Evolutionary conservation across 2,888 invertebrate genomes (phyloP).

Genomic region (Tenthredo notha): DNA sequence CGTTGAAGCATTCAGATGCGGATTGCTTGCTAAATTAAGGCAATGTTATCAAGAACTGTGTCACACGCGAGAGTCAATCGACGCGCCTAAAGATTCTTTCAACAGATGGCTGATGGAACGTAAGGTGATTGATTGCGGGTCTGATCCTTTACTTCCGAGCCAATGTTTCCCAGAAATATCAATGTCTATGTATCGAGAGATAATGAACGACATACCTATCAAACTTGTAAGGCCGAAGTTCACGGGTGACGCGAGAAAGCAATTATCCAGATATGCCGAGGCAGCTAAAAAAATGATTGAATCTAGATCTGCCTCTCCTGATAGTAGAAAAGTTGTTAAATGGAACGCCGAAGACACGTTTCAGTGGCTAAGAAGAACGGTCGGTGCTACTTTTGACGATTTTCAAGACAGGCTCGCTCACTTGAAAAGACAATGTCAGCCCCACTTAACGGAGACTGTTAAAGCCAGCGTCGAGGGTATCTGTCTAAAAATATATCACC

Average conservation of each 20-base stretch:
- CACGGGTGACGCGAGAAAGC: slow-evolving; percentile 96
- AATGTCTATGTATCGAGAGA: slow-evolving; percentile 96
- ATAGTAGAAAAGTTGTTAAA: slow-evolving; percentile 97
- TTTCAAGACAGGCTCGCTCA: slow-evolving; percentile 93
- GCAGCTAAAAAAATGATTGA: slow-evolving; percentile 98
- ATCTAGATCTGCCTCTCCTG: slow-evolving; percentile 91
- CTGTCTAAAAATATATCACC: slow-evolving; percentile 94
- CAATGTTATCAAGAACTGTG: slow-evolving; percentile 97
- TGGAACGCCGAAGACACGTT: slow-evolving; percentile 99
- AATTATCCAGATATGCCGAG: slow-evolving; percentile 95
- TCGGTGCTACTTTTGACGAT: slow-evolving; percentile 96
- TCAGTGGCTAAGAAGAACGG: slow-evolving; percentile 95
- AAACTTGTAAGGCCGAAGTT: slow-evolving; percentile 97
- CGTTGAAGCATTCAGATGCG: slow-evolving; percentile 92
- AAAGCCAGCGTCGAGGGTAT: slow-evolving; percentile 97
- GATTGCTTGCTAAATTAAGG: slow-evolving; percentile 90
- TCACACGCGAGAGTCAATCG: slow-evolving; percentile 94
- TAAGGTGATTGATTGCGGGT: slow-evolving; percentile 90
- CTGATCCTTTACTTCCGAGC: slow-evolving; percentile 94
- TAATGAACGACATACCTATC: slow-evolving; percentile 98
- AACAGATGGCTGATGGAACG: slow-evolving; percentile 98
- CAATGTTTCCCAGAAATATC: slow-evolving; percentile 96
- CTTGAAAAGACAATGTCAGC: slow-evolving; percentile 96
- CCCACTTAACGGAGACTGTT: slow-evolving; percentile 96
- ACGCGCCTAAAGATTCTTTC: slow-evolving; percentile 97